Conservation (phyloP, 2,888 invertebrate species). For the Protodeltote pygarga region DNA sequence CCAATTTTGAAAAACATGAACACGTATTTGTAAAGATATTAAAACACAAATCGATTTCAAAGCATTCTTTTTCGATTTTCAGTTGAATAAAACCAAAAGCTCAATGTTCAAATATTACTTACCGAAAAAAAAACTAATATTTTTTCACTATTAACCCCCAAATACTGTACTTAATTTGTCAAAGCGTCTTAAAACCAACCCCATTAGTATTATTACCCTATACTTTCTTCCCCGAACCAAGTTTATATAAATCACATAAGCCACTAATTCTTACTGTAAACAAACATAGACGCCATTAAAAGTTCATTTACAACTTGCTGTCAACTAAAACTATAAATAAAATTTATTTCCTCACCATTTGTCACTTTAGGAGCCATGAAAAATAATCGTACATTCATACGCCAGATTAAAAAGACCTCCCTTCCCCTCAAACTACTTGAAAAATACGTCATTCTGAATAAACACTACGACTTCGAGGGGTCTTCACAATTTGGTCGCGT, state of each 20-base stretch:
- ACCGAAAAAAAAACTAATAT: not conserved
- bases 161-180: constrained; percentile 4
- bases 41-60: too few species aligned
- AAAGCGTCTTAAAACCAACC: constrained; percentile 4
- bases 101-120: not conserved
- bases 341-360: constrained; percentile 61
- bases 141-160: constrained; percentile 6
- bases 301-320: constrained; percentile 64
- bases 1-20: too few species aligned
- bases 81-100: not conserved
- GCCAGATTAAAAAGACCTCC: constrained; percentile 51
- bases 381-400: constrained; percentile 48
- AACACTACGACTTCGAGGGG: constrained; percentile 33
- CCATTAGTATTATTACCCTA: not conserved
- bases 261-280: constrained; percentile 56
- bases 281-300: constrained; percentile 60
- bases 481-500: constrained; percentile 50
- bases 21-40: too few species aligned
- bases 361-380: constrained; percentile 64
- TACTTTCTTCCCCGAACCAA: constrained; percentile 13
- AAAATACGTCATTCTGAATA: constrained; percentile 38
- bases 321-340: constrained; percentile 66
- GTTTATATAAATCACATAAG: constrained; percentile 52
- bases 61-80: too few species aligned
- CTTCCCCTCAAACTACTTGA: constrained; percentile 41